These are phyloP conservation scores for Lophura nycthemera DNA, from an alignment of 2,113 vertebrate species.

Conservation along the genomic window DNA sequence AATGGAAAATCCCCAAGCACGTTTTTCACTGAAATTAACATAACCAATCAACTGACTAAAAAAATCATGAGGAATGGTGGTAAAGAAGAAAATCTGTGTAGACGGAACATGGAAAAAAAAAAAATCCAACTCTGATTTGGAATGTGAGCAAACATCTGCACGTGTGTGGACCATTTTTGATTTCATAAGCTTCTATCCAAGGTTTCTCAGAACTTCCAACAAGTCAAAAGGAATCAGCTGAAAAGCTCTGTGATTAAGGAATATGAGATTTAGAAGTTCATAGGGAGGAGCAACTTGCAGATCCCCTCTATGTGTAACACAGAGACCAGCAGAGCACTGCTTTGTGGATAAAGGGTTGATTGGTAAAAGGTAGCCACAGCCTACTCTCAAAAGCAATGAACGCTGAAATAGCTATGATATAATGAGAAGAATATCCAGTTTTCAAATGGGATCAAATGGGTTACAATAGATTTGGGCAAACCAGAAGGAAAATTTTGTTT, in stretches of 20 bases:
- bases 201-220: neutral
- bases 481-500: neutral
- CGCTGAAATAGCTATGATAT: neutral
- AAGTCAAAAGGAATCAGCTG: neutral
- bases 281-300: neutral
- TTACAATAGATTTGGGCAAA: neutral
- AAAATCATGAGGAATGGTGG: neutral
- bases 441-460: neutral
- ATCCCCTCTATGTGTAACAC: neutral
- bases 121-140: neutral
- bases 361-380: neutral
- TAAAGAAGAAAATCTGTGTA: neutral
- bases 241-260: neutral
- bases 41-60: slow-evolving; percentile 28
- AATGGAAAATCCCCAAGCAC: neutral
- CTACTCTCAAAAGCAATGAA: neutral
- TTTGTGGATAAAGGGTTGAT: neutral
- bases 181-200: neutral
- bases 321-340: neutral
- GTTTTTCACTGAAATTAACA: slow-evolving; percentile 25
- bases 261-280: neutral
- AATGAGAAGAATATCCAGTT: neutral
- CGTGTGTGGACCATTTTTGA: neutral
- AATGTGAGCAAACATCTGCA: slow-evolving; percentile 6
- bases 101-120: fast-evolving